Percentiles rank a stretch among this genome's conserved stretches.
Conservation (phyloP, 2,113 vertebrate species). For the Ornithorhynchus anatinus region DNA sequence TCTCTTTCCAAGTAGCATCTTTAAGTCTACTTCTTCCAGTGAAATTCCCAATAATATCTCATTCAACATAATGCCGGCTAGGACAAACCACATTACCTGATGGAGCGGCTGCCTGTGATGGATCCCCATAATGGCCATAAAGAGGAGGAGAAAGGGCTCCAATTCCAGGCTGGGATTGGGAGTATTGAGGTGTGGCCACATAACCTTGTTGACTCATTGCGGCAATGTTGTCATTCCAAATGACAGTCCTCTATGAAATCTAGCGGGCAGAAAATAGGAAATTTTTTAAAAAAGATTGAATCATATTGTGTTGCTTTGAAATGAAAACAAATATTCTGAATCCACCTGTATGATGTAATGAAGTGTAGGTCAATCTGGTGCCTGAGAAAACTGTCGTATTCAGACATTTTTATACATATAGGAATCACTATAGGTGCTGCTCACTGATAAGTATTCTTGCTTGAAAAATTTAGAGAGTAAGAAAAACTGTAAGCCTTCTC, state of each 20-base stretch:
- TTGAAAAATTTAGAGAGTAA: too few relatives aligned
- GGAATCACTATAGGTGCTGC: not conserved
- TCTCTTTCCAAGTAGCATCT: not conserved
- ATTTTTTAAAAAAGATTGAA: not conserved
- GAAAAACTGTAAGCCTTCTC: too few relatives aligned
- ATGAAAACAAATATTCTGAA: not conserved
- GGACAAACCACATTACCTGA: conserved; percentile 71
- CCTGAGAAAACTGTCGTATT: not conserved
- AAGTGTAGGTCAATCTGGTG: not conserved
- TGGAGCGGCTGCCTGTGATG: conserved; percentile 66
- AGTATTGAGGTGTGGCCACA: conserved; percentile 88
- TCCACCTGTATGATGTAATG: not conserved
- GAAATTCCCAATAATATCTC: too few relatives aligned
- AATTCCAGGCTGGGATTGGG: conserved; percentile 89
- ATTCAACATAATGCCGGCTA: not conserved
- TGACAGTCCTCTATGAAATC: conserved; percentile 4
- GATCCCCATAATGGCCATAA: conserved; percentile 84
- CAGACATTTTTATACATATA: not conserved
- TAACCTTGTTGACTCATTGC: conserved; percentile 96
- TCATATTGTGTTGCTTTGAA: not conserved
- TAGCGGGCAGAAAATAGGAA: conserved; percentile 34
- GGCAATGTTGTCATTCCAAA: conserved; percentile 59
- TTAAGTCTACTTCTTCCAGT: not conserved
- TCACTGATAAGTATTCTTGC: not conserved
- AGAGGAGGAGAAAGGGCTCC: conserved; percentile 81